A percentile compares a stretch with the other conserved stretches of the same genome.
Evolutionary conservation across 2,888 invertebrate species (phyloP).

Genomic region (Perdita meconis): DNA sequence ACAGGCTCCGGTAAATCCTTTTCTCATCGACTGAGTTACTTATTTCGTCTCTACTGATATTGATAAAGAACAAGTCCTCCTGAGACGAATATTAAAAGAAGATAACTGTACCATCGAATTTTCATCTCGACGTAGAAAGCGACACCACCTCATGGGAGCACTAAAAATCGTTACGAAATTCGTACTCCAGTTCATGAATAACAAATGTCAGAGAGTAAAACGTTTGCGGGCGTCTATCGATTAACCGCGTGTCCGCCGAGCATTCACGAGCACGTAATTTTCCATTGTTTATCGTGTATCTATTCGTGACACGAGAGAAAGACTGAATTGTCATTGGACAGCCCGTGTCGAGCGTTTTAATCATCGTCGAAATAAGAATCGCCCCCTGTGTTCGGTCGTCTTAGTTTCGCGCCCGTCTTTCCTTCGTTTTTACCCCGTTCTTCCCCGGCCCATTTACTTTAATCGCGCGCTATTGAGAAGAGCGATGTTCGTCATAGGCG

Average conservation of each 20-base stretch:
- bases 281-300: neutral
- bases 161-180: neutral
- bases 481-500: conserved; percentile 47
- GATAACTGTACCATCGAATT: conserved; percentile 54
- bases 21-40: too few relatives aligned
- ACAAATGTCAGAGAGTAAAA: conserved; percentile 12
- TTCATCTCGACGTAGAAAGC: conserved; percentile 18
- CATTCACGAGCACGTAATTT: conserved; percentile 13
- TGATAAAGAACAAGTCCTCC: too few relatives aligned
- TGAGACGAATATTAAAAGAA: too few relatives aligned
- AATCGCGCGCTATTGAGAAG: conserved; percentile 45
- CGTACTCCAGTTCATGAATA: conserved; percentile 1
- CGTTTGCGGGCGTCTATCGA: conserved; percentile 22
- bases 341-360: conserved; percentile 12
- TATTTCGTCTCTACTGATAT: too few relatives aligned
- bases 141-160: conserved; percentile 48
- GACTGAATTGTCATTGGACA: conserved; percentile 7
- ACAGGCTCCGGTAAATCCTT: too few relatives aligned
- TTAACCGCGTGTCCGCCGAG: conserved; percentile 3
- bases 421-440: conserved; percentile 4
- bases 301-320: neutral
- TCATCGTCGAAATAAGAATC: conserved; percentile 14
- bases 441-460: conserved; percentile 28
- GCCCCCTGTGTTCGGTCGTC: conserved; percentile 10
- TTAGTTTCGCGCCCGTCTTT: conserved; percentile 12